These are phyloP conservation scores for Centropus unirufus DNA, from an alignment of 2,113 vertebrate species.

Conservation along the genomic window DNA sequence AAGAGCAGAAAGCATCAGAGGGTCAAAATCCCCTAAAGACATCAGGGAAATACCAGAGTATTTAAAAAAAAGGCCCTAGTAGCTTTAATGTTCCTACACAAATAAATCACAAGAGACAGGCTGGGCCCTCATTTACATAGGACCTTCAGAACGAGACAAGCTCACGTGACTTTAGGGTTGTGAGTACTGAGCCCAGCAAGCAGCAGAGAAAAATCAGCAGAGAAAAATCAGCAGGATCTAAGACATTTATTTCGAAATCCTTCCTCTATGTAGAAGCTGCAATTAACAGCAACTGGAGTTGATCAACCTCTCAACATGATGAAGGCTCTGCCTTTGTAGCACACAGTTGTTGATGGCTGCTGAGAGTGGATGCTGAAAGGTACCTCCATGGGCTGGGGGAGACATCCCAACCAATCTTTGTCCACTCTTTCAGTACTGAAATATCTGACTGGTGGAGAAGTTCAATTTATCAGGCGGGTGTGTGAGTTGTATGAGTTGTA, in stretches of 20 bases:
- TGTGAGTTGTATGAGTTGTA: not conserved
- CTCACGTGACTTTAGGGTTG: constrained; percentile 30
- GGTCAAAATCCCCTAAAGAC: constrained; percentile 50
- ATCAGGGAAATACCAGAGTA: constrained; percentile 54
- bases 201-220: not conserved
- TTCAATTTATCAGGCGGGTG: rapidly evolving
- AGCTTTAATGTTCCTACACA: constrained; percentile 23
- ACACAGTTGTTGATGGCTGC: not conserved
- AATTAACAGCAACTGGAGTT: not conserved
- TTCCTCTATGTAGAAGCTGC: not conserved
- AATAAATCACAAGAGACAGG: not conserved
- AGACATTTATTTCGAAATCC: not conserved
- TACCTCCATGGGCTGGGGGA: not conserved
- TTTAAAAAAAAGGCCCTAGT: not conserved
- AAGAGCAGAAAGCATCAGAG: constrained; percentile 16
- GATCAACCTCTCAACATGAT: not conserved
- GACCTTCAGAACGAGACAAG: constrained; percentile 32
- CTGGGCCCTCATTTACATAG: constrained; percentile 34
- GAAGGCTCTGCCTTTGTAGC: not conserved
- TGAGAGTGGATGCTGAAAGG: not conserved
- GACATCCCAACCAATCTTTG: not conserved
- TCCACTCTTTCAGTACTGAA: not conserved
- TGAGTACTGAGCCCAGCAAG: constrained; percentile 12
- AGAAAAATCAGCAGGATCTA: not conserved
- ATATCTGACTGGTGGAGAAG: not conserved